Evolutionary conservation across 2,113 vertebrate genomes (phyloP), one percentile per base, ranked within the genome.

Genomic region (Dasyornis broadbenti): DNA sequence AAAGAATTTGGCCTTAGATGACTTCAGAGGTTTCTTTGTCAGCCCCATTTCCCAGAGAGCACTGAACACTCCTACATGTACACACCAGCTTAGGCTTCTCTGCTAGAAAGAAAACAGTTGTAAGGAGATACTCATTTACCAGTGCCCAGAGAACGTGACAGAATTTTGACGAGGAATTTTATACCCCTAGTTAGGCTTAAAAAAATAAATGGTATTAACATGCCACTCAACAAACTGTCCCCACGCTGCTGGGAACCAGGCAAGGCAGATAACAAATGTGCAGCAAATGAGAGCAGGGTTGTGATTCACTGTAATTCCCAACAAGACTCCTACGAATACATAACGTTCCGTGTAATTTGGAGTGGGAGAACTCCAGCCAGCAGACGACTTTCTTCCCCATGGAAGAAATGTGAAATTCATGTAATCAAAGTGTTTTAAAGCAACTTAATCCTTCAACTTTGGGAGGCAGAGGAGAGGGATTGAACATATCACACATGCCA

Each of bases 1-100:
- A 97, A 97, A 94, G 92, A 96, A 97, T 95, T 95, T 96, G 95
- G 94, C 94, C 95, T 97, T 26, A 96, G 81, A 95, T 96, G 94
- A 96, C 95, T 96, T 94, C 82, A 96, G 94, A 94, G 92, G 69
- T 95, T 95, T 97, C 92, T 94, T 89, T 97, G 89, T 94, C 90
- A 95, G 72, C 27, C 86, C 47, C 63, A 70, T 95, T 96, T 96
- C 95, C 92, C 92, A 92, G 92, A 91, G 84, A 97, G 27, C 61
- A 90, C 76, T n/a, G 76, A 94, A 44, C 72, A 64, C 86, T 94
- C 93, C 86, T 95, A 83, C 49, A 0, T 90, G 68, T 86, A 49
- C 6, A 30, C 54, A 80, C 33, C 52, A 52, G 82, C 86, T 93
- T 60, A 64, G 39, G 35, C 76, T 68, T 59, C 86, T 80, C 86